Conservation (phyloP, 2,888 invertebrate species). For the Sesia bembeciformis region DNA sequence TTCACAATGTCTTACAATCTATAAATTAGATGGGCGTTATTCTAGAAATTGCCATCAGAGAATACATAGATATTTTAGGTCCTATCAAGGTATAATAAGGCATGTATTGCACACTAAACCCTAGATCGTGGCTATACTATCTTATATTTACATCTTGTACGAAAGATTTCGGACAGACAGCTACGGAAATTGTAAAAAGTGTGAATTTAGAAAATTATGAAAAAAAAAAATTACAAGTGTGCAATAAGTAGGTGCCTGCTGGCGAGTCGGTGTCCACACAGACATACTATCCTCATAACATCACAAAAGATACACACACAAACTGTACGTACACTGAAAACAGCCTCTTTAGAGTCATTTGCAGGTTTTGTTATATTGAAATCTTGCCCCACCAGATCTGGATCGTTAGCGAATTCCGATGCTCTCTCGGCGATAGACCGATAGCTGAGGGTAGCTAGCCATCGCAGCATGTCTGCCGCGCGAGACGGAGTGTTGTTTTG, state of each 20-base stretch:
- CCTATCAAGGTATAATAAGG: too few species aligned
- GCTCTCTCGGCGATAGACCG: slow-evolving; percentile 38
- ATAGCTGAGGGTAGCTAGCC: slow-evolving; percentile 62
- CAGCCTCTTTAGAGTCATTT: slow-evolving; percentile 44
- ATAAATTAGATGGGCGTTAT: background rate
- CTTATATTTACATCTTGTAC: too few species aligned
- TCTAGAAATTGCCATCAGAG: too few species aligned
- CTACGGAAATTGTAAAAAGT: too few species aligned
- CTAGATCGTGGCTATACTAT: too few species aligned
- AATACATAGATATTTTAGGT: too few species aligned
- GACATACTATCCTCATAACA: background rate
- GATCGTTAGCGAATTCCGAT: slow-evolving; percentile 31
- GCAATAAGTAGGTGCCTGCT: too few species aligned
- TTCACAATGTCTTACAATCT: slow-evolving; percentile 78
- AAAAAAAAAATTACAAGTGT: too few species aligned
- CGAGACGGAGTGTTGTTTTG: slow-evolving; percentile 36
- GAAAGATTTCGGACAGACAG: too few species aligned
- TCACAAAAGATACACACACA: background rate
- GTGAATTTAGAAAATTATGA: too few species aligned
- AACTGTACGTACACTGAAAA: slow-evolving; percentile 38
- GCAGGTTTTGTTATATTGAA: slow-evolving; percentile 16
- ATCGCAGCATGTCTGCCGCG: slow-evolving; percentile 50
- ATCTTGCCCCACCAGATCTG: slow-evolving; percentile 26
- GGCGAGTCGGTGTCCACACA: background rate
- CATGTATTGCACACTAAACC: too few species aligned